phyloP scores from a whole-genome alignment of 2,888 invertebrate genomes.

The Drosophila macrospina region DNA sequence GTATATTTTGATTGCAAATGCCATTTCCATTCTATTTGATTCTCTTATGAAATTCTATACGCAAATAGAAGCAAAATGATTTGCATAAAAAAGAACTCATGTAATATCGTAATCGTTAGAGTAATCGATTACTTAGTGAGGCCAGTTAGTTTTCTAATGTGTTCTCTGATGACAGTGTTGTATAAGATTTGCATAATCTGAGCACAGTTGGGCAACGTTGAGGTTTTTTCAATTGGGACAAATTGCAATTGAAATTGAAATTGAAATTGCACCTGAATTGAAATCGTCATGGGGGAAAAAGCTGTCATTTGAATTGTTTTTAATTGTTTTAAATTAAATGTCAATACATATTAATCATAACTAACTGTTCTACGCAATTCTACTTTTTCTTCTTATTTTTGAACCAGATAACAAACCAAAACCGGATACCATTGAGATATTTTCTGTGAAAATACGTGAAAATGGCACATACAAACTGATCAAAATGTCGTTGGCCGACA shows the following conservation, averaged over 20 bases:
- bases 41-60: background rate
- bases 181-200: constrained; percentile 13
- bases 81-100: constrained; percentile 2
- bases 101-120: constrained; percentile 13
- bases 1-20: background rate
- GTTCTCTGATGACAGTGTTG: constrained; percentile 34
- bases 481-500: constrained; percentile 88
- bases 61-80: background rate
- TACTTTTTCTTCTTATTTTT: constrained; percentile 7
- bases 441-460: constrained; percentile 86
- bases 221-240: constrained; percentile 39
- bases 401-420: constrained; percentile 90
- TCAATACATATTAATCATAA: constrained; percentile 30
- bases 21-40: too few species aligned
- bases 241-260: constrained; percentile 35
- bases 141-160: background rate
- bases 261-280: constrained; percentile 28
- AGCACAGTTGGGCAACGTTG: constrained; percentile 23
- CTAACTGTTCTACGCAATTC: background rate
- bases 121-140: constrained; percentile 21
- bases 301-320: constrained; percentile 36
- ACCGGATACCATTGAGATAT: constrained; percentile 90
- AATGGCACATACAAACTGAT: constrained; percentile 87
- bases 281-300: constrained; percentile 19
- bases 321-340: constrained; percentile 26